phyloP scores from a whole-genome alignment of 2,888 invertebrate species.

The Tromatobia lineatoria region DNA sequence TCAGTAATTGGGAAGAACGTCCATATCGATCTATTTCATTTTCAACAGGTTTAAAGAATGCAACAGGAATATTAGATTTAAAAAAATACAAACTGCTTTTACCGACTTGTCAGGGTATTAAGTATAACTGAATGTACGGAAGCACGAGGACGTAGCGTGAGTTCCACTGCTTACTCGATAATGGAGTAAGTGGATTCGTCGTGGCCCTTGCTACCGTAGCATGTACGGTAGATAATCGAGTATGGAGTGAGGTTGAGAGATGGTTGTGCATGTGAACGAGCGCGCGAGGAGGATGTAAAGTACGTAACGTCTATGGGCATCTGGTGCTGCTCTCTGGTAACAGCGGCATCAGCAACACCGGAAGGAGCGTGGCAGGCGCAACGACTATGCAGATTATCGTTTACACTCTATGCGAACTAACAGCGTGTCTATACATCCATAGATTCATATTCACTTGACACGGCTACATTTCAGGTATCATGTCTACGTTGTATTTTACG shows the following conservation, averaged over 20 bases:
- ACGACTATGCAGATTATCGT: constrained; percentile 40
- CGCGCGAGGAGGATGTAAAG: constrained; percentile 15
- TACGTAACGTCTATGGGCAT: constrained; percentile 19
- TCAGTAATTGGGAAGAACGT: too few species aligned
- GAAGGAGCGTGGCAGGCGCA: not conserved
- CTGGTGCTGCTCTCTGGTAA: constrained; percentile 11
- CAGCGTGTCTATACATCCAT: not conserved
- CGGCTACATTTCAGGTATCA: not conserved
- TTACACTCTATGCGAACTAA: constrained; percentile 36
- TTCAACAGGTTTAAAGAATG: too few species aligned
- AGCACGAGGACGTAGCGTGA: not conserved
- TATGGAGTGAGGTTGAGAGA: constrained; percentile 30
- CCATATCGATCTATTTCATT: too few species aligned
- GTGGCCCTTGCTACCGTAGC: not conserved
- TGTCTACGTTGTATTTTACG: not conserved
- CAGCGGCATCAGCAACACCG: constrained; percentile 17
- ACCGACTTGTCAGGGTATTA: too few species aligned
- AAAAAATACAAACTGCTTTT: too few species aligned
- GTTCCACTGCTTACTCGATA: constrained; percentile 40
- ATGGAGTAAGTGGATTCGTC: constrained; percentile 56
- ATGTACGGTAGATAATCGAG: constrained; percentile 12
- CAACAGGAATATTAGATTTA: too few species aligned
- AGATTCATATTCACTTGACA: constrained; percentile 2
- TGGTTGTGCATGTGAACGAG: not conserved
- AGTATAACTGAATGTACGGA: not conserved